A percentile compares a stretch with the other conserved stretches of the same genome.
These are phyloP conservation scores for Chiloscyllium plagiosum DNA, from an alignment of 2,113 vertebrate species.

Conservation along the genomic window DNA sequence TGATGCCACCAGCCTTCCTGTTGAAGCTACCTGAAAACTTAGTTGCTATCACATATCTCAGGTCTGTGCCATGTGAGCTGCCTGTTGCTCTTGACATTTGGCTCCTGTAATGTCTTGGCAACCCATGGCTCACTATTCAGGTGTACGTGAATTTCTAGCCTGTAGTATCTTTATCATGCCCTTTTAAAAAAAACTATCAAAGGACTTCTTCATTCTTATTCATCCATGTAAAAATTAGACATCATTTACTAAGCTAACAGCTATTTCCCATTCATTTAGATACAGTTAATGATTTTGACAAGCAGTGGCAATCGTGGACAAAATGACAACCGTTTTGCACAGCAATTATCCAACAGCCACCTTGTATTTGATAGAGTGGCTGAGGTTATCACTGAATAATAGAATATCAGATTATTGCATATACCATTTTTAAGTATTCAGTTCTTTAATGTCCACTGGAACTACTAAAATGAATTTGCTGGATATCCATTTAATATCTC, in stretches of 20 bases:
- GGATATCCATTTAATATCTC: background rate
- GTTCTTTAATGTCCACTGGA: background rate
- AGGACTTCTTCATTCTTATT: background rate
- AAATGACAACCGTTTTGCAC: background rate
- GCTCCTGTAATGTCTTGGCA: background rate
- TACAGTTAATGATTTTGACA: background rate
- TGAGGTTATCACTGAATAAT: background rate
- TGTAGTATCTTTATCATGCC: background rate
- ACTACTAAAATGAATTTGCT: background rate
- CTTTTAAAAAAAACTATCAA: background rate
- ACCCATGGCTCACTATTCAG: background rate
- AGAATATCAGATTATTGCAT: background rate
- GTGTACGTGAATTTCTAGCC: background rate
- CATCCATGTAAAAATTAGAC: background rate
- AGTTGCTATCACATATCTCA: background rate
- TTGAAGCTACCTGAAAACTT: background rate
- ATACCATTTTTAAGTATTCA: background rate
- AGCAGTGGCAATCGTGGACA: background rate
- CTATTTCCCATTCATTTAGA: background rate
- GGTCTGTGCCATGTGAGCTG: background rate
- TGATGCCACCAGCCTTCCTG: too few species aligned
- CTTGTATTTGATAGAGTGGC: background rate
- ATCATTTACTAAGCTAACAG: background rate
- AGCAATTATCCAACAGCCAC: background rate
- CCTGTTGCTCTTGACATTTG: background rate